Conservation (phyloP, 2,113 vertebrate genomes). For the Corythaeola cristata region DNA sequence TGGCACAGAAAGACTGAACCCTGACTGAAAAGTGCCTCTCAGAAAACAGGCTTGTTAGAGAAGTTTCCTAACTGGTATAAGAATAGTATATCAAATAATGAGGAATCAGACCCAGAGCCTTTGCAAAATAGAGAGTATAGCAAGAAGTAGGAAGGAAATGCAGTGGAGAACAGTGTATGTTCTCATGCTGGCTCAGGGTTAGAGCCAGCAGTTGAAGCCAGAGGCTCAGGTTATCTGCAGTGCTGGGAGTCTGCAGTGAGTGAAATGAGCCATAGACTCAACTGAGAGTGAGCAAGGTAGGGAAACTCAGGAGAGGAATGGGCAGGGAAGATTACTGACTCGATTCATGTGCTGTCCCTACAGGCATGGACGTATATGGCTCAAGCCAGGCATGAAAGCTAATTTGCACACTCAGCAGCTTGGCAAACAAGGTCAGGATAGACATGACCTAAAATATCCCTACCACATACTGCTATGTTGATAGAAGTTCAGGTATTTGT, state of each 20-base stretch:
- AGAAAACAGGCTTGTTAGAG: background rate
- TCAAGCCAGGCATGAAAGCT: background rate
- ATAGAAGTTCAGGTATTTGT: background rate
- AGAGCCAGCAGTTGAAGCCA: background rate
- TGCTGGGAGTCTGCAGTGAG: background rate
- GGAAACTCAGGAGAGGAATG: background rate
- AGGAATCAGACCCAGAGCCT: background rate
- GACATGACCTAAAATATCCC: background rate
- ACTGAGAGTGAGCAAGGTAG: background rate
- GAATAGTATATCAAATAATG: background rate
- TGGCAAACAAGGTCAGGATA: background rate
- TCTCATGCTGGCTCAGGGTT: background rate
- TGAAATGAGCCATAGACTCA: background rate
- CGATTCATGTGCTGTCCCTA: background rate
- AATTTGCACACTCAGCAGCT: background rate
- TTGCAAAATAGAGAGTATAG: background rate
- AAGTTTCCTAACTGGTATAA: background rate
- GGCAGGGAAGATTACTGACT: background rate
- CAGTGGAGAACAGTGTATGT: background rate
- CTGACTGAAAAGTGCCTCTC: background rate
- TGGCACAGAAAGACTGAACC: background rate
- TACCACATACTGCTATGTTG: background rate
- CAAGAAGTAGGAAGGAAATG: background rate
- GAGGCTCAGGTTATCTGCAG: background rate
- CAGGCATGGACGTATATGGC: too few species aligned